Base-by-base conservation (phyloP, 1,140 invertebrate genomes). In the Cyclina sinensis region DNA sequence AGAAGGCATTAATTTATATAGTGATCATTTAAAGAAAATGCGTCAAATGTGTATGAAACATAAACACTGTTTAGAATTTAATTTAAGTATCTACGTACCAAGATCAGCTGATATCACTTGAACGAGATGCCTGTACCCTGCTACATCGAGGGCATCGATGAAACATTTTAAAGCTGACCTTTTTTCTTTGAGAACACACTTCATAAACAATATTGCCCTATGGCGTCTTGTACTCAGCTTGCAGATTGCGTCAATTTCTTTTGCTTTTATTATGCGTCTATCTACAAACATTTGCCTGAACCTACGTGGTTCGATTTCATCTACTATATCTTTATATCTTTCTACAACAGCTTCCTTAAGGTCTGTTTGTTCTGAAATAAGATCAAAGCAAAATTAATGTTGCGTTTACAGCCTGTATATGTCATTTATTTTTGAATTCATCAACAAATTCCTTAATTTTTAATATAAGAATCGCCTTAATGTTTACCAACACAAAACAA, bases 271-370 rank as follows among this genome's bases (percentile, higher is more conserved):
- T 24, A 21, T 24, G 12, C 39, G 35, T 46, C 68, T 73, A 3
- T 73, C 68, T 2, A 73, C 68, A 73, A 73, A 73, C 21, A 46
- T 73, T 43, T 73, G 68, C 9, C 68, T 12, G 3, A 73, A 46
- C 1, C 7, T n/a, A 27, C 68, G 68, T 12, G 68, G 68, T 24
- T 73, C 68, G 3, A 73, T 73, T 43, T 73, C 68, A 73, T 73
- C 39, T 24, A 73, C 37, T 12, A 73, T 73, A 21, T 5, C 21
- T 21, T 39, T 43, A 24, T 73, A 46, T 18, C 43, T 73, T 4
- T 1, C n/a, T 18, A 73, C 39, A 7, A 73, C 2, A 7, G 68
- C 68, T 43, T 73, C 68, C n/a, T 73, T 73, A 5, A 73, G 21
- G 18, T 57, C 51, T n/a, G n/a, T n/a, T n/a, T n/a, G n/a, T n/a